Conservation (phyloP, 1,140 invertebrate genomes). For the Planococcus citri region DNA sequence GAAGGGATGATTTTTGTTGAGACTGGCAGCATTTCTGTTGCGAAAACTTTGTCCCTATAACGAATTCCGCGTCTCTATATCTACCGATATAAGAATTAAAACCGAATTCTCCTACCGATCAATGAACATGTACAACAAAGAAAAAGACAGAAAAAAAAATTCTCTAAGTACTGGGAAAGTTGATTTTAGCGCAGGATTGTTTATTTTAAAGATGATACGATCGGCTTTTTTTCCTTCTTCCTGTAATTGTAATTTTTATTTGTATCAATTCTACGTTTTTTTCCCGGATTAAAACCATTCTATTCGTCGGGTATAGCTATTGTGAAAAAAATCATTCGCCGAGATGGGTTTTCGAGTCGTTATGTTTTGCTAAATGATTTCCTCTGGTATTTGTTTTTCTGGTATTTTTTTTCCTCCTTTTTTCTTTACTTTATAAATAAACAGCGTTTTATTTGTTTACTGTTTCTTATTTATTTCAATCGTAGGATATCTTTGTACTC, state of each 20-base stretch:
- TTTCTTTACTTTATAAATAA: no score
- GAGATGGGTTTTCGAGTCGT: background rate
- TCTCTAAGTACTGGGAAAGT: conserved; percentile 13
- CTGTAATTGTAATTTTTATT: conserved; percentile 5
- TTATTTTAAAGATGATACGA: conserved; percentile 16
- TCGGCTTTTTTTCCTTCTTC: background rate
- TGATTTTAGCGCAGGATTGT: conserved; percentile 9
- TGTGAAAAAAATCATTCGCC: background rate
- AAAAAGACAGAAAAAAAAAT: background rate
- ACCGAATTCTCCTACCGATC: conserved; percentile 9
- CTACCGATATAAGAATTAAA: conserved; percentile 4
- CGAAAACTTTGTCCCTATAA: conserved; percentile 11
- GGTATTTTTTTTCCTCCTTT: background rate
- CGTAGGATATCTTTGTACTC: no score
- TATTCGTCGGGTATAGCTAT: background rate
- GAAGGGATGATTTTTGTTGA: conserved; percentile 16
- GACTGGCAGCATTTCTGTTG: conserved; percentile 16
- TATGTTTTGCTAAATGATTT: background rate
- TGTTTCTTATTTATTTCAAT: no score
- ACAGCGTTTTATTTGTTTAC: no score
- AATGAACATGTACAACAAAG: background rate
- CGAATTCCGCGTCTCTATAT: conserved; percentile 10
- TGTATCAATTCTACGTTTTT: background rate
- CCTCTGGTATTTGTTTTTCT: background rate
- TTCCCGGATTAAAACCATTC: background rate